These are phyloP conservation scores for Psittacula derbiana DNA, from an alignment of 2,797 vertebrate genomes.

Conservation along the genomic window DNA sequence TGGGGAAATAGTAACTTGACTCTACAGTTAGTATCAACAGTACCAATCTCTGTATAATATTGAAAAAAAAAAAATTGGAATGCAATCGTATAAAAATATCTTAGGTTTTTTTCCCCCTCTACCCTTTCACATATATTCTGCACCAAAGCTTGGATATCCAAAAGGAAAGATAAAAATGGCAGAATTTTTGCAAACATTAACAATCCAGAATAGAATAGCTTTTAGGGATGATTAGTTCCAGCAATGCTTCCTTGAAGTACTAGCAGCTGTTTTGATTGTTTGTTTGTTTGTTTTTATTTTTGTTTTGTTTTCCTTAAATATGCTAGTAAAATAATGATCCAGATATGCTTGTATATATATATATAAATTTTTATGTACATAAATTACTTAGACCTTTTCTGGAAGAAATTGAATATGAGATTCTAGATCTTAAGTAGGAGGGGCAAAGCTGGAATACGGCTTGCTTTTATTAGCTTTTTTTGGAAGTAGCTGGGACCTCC, in stretches of 20 bases:
- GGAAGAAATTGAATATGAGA: not conserved
- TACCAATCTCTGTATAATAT: not conserved
- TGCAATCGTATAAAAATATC: not conserved
- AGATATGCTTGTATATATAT: not conserved
- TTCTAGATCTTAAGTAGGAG: not conserved
- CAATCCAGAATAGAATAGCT: not conserved
- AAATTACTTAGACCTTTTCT: not conserved
- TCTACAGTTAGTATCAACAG: not conserved
- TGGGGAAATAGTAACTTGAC: not conserved
- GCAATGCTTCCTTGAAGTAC: not conserved
- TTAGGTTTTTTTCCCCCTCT: not conserved
- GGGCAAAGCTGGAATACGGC: not conserved
- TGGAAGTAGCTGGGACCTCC: conserved; percentile 7
- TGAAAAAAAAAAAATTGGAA: not conserved
- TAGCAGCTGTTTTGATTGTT: not conserved
- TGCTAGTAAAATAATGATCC: not conserved
- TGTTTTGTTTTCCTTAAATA: not conserved
- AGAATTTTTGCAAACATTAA: not conserved
- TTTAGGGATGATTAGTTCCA: not conserved
- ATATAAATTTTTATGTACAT: not conserved
- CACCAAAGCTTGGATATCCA: not conserved
- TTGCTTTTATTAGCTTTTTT: conserved; percentile 1
- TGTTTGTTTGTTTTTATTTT: not conserved
- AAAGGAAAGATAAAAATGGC: not conserved
- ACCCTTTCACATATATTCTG: not conserved